Percentiles rank a stretch among this genome's conserved stretches.
Evolutionary conservation across 2,113 vertebrate species (phyloP).

Genomic region (Serilophus lunatus): DNA sequence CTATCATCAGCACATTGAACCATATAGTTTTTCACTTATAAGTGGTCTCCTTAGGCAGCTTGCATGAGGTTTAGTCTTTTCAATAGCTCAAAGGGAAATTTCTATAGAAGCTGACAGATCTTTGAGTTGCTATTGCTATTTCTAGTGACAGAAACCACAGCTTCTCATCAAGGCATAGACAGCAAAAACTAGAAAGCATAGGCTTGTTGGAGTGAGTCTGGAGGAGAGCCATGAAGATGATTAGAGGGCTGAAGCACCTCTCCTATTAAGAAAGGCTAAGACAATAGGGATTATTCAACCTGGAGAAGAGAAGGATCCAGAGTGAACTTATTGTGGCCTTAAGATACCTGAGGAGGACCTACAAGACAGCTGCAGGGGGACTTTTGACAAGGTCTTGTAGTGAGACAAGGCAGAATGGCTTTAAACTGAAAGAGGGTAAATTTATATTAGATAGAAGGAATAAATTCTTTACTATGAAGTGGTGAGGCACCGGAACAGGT

Average conservation of each 20-base stretch:
- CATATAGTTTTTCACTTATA: background rate
- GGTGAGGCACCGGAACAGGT: background rate
- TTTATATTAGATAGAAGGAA: background rate
- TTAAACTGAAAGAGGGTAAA: background rate
- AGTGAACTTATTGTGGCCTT: background rate
- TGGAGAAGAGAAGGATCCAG: background rate
- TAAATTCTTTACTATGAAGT: background rate
- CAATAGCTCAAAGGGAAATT: background rate
- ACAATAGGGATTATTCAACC: background rate
- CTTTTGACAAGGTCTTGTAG: background rate
- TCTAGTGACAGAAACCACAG: background rate
- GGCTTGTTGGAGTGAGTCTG: accelerated
- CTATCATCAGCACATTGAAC: background rate
- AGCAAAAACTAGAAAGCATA: background rate
- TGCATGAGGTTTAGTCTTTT: background rate
- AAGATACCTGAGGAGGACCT: background rate
- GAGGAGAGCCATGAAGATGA: background rate
- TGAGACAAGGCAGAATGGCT: background rate
- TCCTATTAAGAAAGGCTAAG: background rate
- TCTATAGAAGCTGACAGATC: background rate
- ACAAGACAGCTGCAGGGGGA: background rate
- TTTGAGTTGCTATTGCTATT: background rate
- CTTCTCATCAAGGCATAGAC: background rate
- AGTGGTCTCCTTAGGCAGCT: background rate
- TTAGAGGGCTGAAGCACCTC: background rate